Evolutionary conservation across 2,888 invertebrate species (phyloP).

Genomic region (Conops quadrifasciatus): DNA sequence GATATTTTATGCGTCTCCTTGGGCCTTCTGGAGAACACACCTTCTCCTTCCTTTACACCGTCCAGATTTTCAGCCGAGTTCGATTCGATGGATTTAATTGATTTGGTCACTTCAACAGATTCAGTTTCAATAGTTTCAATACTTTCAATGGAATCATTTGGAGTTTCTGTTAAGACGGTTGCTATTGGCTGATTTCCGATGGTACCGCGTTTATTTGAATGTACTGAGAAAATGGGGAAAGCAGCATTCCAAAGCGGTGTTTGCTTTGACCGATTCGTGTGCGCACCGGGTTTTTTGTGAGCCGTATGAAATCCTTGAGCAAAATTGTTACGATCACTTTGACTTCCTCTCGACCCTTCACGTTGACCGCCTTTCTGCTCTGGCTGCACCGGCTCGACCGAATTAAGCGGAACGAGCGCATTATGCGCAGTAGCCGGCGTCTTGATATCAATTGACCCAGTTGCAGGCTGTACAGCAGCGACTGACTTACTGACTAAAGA

Average conservation of each 20-base stretch:
- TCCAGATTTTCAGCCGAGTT: constrained; percentile 51
- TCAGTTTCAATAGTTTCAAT: constrained; percentile 40
- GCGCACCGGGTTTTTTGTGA: constrained; percentile 33
- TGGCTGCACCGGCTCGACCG: background rate
- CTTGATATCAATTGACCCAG: no score
- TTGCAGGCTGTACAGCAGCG: no score
- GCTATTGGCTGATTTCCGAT: constrained; percentile 31
- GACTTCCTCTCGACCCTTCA: constrained; percentile 19
- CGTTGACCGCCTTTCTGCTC: constrained; percentile 5
- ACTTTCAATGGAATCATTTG: constrained; percentile 24
- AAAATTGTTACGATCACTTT: constrained; percentile 32
- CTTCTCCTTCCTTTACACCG: constrained; percentile 47
- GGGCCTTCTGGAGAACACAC: constrained; percentile 40
- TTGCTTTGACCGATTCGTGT: constrained; percentile 3
- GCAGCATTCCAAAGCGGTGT: background rate
- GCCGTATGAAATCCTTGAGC: constrained; percentile 34
- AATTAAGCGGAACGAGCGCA: no score
- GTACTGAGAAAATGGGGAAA: constrained; percentile 21
- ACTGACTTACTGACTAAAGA: no score
- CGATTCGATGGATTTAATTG: constrained; percentile 39
- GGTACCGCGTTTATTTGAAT: constrained; percentile 32
- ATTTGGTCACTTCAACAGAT: constrained; percentile 43
- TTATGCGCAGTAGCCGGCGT: no score
- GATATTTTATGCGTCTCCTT: constrained; percentile 39
- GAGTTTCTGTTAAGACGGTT: constrained; percentile 32